phyloP scores from a whole-genome alignment of 2,113 vertebrate genomes.

The Benitochromis conjunctus region DNA sequence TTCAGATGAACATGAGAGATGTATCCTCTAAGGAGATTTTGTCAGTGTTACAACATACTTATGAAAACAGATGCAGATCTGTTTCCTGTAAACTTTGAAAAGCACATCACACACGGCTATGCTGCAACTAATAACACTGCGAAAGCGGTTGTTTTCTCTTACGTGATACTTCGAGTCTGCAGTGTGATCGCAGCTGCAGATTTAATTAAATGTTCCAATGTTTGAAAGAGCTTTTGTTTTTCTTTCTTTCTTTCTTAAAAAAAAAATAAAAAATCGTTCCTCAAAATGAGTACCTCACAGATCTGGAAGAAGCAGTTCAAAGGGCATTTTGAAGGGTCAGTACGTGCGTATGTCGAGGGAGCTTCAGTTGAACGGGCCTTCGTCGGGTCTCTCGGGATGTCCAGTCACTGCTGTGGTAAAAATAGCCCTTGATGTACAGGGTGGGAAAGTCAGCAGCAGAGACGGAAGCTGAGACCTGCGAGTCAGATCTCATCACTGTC shows the following conservation, averaged over 20 bases:
- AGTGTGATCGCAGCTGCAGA: neutral
- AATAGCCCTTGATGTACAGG: slow-evolving; percentile 68
- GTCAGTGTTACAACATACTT: neutral
- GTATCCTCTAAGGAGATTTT: slow-evolving; percentile 18
- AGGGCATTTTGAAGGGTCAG: neutral
- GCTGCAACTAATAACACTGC: neutral
- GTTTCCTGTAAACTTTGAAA: neutral
- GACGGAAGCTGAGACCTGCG: slow-evolving; percentile 69
- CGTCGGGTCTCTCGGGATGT: slow-evolving; percentile 53
- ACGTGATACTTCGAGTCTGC: neutral
- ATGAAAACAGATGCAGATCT: slow-evolving; percentile 18
- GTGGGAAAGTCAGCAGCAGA: slow-evolving; percentile 73
- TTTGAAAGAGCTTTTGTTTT: neutral
- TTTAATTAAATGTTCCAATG: neutral
- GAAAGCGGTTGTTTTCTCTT: neutral
- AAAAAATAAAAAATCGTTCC: neutral
- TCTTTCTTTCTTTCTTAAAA: neutral
- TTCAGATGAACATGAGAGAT: neutral
- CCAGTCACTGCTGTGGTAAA: slow-evolving; percentile 68
- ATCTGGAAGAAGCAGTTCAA: neutral
- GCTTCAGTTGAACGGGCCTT: slow-evolving; percentile 31
- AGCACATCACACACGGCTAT: neutral
- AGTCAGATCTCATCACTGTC: slow-evolving; percentile 64
- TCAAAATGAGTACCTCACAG: neutral
- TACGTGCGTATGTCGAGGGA: neutral